Base-by-base conservation (phyloP, 2,113 vertebrate genomes). In the Cyprinodon brontotheroides region DNA sequence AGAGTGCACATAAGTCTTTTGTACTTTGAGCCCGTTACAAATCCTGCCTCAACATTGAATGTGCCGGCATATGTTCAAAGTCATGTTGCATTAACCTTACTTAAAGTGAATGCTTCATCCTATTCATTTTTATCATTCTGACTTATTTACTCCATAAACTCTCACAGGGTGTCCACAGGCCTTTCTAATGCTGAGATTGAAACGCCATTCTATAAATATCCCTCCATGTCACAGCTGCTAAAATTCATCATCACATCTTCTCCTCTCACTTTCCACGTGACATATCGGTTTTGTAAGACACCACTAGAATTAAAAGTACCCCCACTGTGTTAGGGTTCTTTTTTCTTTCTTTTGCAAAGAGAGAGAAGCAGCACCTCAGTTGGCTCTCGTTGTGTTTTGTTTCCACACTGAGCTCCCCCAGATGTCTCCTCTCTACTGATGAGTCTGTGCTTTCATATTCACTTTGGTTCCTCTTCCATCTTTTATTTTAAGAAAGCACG, bases 401-500 rank as follows among this genome's bases (percentile, higher is more conserved):
- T 79, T 75, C 50, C 66, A 39, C 70, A 74, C 63, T 59, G 61
- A 12, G 65, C 72, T 78, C 74, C 60, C 48, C 86, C 75, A 79
- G 75, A 89, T 78, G 80, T 79, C 74, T 83, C 61, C 48, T 77
- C 77, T 79, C 68, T 68, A 65, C 68, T 84, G 81, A 87, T 78
- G 83, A 78, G 80, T 70, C 77, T 59, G 12, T 8, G 9, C 87
- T 90, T 90, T 91, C 84, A 87, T 90, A 85, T 83, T 68, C 82
- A 87, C 85, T 82, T 88, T 70, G 78, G 72, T 80, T 77, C 74
- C 75, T 69, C 77, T 74, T 77, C 69, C 59, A 50, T 77, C 68
- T 79, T 84, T 74, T 82, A 86, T 88, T 88, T 85, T 85, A 75
- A 82, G 84, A 86, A 84, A 77, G 68, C 82, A 84, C 72, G 78